Conservation (phyloP, 2,797 vertebrate genomes). For the Onychomys leucogaster region DNA sequence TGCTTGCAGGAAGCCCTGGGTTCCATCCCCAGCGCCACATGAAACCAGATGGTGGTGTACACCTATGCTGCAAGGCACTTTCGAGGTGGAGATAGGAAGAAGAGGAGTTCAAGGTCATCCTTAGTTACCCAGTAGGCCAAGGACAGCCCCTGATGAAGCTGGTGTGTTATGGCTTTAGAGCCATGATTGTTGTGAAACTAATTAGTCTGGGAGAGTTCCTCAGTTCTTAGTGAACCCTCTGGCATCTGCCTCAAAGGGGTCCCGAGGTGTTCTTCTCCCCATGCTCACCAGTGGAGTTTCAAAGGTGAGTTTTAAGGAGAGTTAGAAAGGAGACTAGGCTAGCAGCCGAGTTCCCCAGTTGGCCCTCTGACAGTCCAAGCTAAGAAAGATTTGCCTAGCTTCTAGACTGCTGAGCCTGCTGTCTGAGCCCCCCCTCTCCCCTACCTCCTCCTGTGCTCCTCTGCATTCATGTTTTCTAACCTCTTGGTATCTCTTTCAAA, state of each 20-base stretch:
- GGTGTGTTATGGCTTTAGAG: not conserved
- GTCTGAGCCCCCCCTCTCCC: fast-evolving
- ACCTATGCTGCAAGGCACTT: not conserved
- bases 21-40: not conserved
- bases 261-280: not conserved
- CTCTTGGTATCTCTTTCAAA: constrained; percentile 75
- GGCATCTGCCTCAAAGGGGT: not conserved
- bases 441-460: not conserved
- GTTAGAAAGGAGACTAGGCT: not conserved
- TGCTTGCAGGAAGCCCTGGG: not conserved
- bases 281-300: not conserved
- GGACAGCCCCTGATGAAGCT: not conserved
- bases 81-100: not conserved
- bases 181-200: not conserved
- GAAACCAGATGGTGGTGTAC: not conserved
- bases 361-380: not conserved
- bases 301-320: not conserved
- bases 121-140: not conserved
- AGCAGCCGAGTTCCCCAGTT: not conserved
- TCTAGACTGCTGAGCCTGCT: not conserved
- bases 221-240: not conserved
- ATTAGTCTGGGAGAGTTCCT: not conserved
- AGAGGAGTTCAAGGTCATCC: not conserved
- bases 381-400: not conserved
- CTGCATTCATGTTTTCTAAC: constrained; percentile 61